phyloP scores from a whole-genome alignment of 30 jellyfish, hydroid and myxozoan species.

The Clytia hemisphaerica region DNA sequence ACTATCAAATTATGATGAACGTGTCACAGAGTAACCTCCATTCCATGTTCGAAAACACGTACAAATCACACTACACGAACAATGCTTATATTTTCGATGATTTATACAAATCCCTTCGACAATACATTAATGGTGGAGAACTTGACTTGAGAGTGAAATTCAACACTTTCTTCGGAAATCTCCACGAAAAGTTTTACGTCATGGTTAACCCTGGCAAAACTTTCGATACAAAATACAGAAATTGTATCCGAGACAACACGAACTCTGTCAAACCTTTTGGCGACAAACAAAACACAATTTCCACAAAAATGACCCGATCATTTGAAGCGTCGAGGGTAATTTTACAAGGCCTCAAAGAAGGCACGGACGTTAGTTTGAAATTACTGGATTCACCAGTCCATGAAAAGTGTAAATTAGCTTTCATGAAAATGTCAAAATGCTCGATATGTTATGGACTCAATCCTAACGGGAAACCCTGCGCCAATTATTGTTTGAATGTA shows the following conservation, averaged over 20 bases:
- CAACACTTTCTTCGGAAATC: conserved; percentile 65
- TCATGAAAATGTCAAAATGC: conserved; percentile 73
- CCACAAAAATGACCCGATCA: conserved; percentile 65
- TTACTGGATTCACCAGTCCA: conserved; percentile 47
- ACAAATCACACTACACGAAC: conserved; percentile 47
- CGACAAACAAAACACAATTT: conserved; percentile 51
- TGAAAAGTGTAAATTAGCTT: conserved; percentile 63
- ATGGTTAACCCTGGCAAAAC: conserved; percentile 42
- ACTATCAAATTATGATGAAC: conserved; percentile 45
- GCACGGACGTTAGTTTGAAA: conserved; percentile 44
- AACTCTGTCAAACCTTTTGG: conserved; percentile 78
- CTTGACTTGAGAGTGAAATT: conserved; percentile 55
- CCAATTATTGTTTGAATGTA: conserved; percentile 70
- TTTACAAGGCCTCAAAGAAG: conserved; percentile 57
- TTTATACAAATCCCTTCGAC: conserved; percentile 49
- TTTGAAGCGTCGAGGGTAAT: conserved; percentile 77
- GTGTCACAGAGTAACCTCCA: conserved; percentile 55
- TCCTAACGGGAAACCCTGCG: conserved; percentile 55
- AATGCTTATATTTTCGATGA: conserved; percentile 51
- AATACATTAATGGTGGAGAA: conserved; percentile 61
- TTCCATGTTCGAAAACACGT: conserved; percentile 58
- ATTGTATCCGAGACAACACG: conserved; percentile 74
- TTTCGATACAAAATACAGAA: conserved; percentile 51
- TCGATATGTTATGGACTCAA: conserved; percentile 46
- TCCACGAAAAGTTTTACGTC: conserved; percentile 74